Evolutionary conservation across 2,888 invertebrate species (phyloP).

Genomic region (Drosophila pseudotalamancana): DNA sequence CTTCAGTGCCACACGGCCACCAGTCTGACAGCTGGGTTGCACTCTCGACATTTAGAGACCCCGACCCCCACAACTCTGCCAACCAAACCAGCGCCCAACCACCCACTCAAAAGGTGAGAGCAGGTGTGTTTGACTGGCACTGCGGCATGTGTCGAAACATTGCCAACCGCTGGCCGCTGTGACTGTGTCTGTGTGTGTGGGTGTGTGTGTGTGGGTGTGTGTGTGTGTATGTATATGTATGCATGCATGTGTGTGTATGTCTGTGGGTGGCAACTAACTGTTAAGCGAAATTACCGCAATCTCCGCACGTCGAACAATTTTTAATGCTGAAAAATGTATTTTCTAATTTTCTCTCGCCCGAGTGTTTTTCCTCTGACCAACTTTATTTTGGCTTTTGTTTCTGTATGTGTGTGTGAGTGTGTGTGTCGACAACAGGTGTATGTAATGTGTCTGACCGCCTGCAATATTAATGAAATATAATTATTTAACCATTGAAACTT

Average conservation of each 20-base stretch:
- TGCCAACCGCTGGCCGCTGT: conserved; percentile 43
- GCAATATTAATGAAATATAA: conserved; percentile 67
- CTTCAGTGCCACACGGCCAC: conserved; percentile 26
- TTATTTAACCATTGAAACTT: conserved; percentile 54
- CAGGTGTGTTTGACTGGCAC: conserved; percentile 73
- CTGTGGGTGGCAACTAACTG: conserved; percentile 59
- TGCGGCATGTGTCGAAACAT: conserved; percentile 71
- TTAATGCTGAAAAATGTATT: conserved; percentile 79
- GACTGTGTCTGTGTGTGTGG: conserved; percentile 5
- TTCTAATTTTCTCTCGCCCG: conserved; percentile 63
- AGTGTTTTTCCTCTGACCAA: conserved; percentile 25
- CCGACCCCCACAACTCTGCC: conserved; percentile 56
- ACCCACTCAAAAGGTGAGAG: conserved; percentile 33
- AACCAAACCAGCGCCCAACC: background rate
- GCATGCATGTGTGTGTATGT: conserved; percentile 1
- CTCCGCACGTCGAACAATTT: conserved; percentile 77
- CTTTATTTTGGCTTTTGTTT: conserved; percentile 69
- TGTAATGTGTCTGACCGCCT: conserved; percentile 25
- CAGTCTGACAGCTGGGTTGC: conserved; percentile 59
- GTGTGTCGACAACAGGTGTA: conserved; percentile 56
- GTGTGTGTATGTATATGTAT: conserved; percentile 19
- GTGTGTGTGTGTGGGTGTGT: conserved; percentile 4
- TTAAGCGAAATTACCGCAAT: conserved; percentile 79
- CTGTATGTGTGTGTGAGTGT: conserved; percentile 15
- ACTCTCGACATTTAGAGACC: conserved; percentile 67